Base-by-base conservation (phyloP, 2,113 vertebrate genomes). In the Mugil cephalus region DNA sequence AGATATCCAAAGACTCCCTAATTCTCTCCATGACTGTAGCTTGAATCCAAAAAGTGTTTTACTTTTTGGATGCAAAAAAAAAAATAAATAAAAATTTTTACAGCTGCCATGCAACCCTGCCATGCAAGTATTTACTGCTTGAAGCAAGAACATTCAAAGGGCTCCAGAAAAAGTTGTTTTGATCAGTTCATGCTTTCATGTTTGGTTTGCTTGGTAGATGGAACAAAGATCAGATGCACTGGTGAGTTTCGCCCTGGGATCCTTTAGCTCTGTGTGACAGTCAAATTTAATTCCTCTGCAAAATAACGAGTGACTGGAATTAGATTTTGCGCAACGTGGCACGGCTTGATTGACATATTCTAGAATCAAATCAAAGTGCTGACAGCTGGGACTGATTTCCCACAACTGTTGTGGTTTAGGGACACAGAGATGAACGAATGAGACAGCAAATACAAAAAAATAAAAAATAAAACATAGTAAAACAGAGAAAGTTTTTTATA, bases 361-460 rank as follows among this genome's bases (percentile, higher is more conserved):
- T 75, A 72, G 82, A 80, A 93, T 92, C 88, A 92, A 88, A 91
- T 93, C 86, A 90, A 91, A 93, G 90, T 88, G 88, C 79, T 87
- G 88, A 89, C 90, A 92, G 88, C 87, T 93, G 92, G 87, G 60
- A 82, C 62, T 89, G 80, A 90, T 92, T 92, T 89, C 56, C 69
- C 80, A 67, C 87, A 85, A 89, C 87, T 84, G 86, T 84, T 91
- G 86, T 71, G 89, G 88, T 90, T 92, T 78, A 72, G 75, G 40
- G 80, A 82, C 80, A 65, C 48, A 80, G 63, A 80, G 67, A 50
- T 6, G 60, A 83, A 75, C 56, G 62, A 83, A 82, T 82, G 80
- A 70, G 72, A 70, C 80, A 82, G 76, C 17, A 80, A 87, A 87
- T 77, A 74, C 34, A 54, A 73, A 84, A 56, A 74, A n/a, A n/a